Base-by-base conservation (phyloP, 64 coral and sea anemone species). In the Actinia tenebrosa region DNA sequence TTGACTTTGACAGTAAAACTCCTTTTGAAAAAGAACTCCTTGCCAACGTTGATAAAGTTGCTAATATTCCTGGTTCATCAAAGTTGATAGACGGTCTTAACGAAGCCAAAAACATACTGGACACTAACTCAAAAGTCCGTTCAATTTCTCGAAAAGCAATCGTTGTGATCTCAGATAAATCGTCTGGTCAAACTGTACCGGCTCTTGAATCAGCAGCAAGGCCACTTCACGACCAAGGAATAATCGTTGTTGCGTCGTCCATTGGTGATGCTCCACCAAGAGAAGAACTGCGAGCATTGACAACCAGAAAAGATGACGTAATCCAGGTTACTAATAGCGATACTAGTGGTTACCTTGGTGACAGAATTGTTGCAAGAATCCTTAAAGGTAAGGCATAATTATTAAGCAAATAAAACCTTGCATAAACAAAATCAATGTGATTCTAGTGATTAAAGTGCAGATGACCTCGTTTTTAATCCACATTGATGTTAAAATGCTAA, bases 151-250 rank as follows among this genome's bases (percentile, higher is more conserved):
- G 86, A 55, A 96, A 93, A 56, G 94, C 88, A 13, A 66, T 96
- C 60, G 85, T 96, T 16, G 85, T 96, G 59, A 72, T 96, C 50
- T 78, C 85, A n/a, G 91, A 96, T 19, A 87, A 84, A 16, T 93
- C 94, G 3, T 85, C 83, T 42, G 72, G 86, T 15, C 17, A 82
- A 5, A 50, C 62, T 45, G 19, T 22, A 60, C 30, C 55, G 17
- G 42, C 60, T 37, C 56, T 85, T 25, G 1, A 85, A 16, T 3
- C 3, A 43, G 30, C 90, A 26, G 58, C 86, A 30, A 87, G 16
- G 59, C 78, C 78, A 16, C 25, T 92, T 22, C 84, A 92, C 7
- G 61, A 87, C 1, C 37, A 83, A 26, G 86, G 78, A 13, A 66
- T 87, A 56, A 45, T 92, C 44, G 90, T 92, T 16, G 79, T 92